Conservation (phyloP, 1,140 invertebrate genomes). For the Cherax destructor region DNA sequence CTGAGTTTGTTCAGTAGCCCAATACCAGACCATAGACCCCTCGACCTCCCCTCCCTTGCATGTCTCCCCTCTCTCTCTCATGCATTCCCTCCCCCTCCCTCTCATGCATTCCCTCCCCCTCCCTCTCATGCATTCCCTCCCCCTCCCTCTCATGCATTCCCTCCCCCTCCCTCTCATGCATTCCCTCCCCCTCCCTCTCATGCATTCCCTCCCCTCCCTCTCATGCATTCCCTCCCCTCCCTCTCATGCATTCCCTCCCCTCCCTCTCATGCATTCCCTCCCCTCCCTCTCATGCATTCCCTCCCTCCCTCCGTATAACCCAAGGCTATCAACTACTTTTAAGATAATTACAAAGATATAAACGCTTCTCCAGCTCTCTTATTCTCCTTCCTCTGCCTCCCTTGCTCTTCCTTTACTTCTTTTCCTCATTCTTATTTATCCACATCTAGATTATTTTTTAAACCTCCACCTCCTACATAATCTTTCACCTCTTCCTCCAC, state of each 20-base stretch:
- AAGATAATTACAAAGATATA: background rate
- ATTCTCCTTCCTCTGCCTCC: background rate
- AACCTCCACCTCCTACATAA: background rate
- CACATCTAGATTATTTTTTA: too few species aligned
- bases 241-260: background rate
- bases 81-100: too few species aligned
- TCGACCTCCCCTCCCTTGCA: too few species aligned
- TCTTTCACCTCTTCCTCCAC: background rate
- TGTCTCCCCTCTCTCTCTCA: too few species aligned
- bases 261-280: background rate
- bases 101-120: background rate
- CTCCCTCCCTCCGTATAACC: background rate
- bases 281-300: too few species aligned
- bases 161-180: too few species aligned
- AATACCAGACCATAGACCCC: too few species aligned
- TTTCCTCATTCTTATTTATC: too few species aligned
- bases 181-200: background rate
- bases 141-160: background rate
- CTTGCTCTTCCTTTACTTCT: background rate
- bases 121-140: background rate
- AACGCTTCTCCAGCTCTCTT: background rate
- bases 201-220: background rate
- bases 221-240: conserved; percentile 6
- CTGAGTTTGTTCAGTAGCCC: too few species aligned
- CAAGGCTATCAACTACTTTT: background rate